phyloP scores from a whole-genome alignment of 2,888 invertebrate species.

The Leptopilina myrica region DNA sequence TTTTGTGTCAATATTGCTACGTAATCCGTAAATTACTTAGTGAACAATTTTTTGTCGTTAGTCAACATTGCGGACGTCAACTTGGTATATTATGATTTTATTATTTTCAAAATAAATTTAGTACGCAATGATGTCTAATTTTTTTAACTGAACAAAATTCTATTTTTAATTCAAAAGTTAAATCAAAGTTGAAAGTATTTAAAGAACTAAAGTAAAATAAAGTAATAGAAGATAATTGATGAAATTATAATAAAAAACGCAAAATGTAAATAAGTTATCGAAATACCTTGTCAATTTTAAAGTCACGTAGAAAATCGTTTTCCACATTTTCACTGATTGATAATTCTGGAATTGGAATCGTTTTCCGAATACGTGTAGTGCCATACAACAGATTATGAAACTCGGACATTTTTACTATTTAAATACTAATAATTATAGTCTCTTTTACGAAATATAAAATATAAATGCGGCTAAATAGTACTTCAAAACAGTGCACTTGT shows the following conservation, averaged over 20 bases:
- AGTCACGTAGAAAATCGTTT: slow-evolving; percentile 53
- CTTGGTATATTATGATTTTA: neutral
- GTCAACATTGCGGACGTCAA: too few species aligned
- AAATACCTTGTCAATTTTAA: slow-evolving; percentile 57
- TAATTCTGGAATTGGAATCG: slow-evolving; percentile 46
- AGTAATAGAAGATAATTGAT: too few species aligned
- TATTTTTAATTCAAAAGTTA: too few species aligned
- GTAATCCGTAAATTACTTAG: too few species aligned
- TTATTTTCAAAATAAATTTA: slow-evolving; percentile 18
- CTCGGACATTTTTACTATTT: slow-evolving; percentile 22
- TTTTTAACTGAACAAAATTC: neutral
- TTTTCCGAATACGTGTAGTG: slow-evolving; percentile 45
- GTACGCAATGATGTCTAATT: neutral
- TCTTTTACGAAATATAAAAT: too few species aligned
- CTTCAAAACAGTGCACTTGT: neutral
- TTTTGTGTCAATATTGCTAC: too few species aligned
- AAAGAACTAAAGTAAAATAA: too few species aligned
- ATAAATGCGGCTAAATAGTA: too few species aligned
- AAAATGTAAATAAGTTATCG: neutral
- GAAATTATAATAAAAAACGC: too few species aligned
- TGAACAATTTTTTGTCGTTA: too few species aligned
- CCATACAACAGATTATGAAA: slow-evolving; percentile 40
- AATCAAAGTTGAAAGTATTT: too few species aligned
- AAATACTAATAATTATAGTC: neutral
- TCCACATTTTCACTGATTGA: slow-evolving; percentile 46